Base-by-base conservation (phyloP, 2,113 vertebrate genomes). In the Aptenodytes patagonicus region DNA sequence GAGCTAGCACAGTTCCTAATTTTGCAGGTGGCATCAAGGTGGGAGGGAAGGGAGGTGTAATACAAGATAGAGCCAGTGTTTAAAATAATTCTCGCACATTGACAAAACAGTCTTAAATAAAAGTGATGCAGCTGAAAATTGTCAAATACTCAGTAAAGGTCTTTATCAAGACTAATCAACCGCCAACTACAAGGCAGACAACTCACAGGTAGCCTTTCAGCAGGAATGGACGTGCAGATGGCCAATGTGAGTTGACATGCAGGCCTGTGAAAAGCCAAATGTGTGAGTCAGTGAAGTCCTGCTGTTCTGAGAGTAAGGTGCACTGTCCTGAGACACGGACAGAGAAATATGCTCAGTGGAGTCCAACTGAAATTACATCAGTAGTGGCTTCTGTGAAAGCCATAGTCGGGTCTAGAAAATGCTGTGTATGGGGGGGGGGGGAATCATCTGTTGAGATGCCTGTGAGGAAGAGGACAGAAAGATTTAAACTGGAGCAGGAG, bases 381-480 rank as follows among this genome's bases (percentile, higher is more conserved):
- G 44, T 13, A 32, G 11, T 8, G n/a, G 58, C 40, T 66, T 54
- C 46, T 47, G n/a, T 8, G n/a, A 55, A 54, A 52, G 38, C 44
- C 11, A 2, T 4, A 25, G 8, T 19, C 0, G 0, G 38, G 15
- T 52, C 52, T 89, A 61, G 66, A 34, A 34, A 47, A 31, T 2
- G 2, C n/a, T 18, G 54, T n/a, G 12, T 51, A 1, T 31, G 40
- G 25, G 55, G 16, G 42, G 42, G 6, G 42, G 42, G 42, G 42
- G 42, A 42, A 42, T 42, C 42, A 42, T 42, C 17, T 46, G 17
- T 24, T 28, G 42, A n/a, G 82, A 16, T 40, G 36, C 38, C 10
- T 32, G 32, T 52, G 62, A 2, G 2, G 44, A 40, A 57, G 42
- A 38, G 75, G 31, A 38, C 17, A n/a, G 61, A 31, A 57, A 21